Percentiles rank a stretch among this genome's conserved stretches.
phyloP scores from a whole-genome alignment of 2,888 invertebrate species.

The Aricia artaxerxes region DNA sequence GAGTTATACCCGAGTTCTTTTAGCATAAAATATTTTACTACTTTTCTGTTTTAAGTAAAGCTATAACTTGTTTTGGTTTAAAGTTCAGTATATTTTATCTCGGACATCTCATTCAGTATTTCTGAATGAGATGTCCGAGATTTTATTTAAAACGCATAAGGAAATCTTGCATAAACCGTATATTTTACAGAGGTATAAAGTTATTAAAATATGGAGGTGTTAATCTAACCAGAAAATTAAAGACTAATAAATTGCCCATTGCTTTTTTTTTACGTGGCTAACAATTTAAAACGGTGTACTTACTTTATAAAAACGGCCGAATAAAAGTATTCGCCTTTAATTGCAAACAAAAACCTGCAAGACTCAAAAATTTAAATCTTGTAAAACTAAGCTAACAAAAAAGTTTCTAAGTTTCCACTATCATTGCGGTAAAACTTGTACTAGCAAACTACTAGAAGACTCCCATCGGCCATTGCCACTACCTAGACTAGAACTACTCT shows the following conservation, averaged over 20 bases:
- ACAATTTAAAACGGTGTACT: too few relatives aligned
- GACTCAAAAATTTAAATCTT: background rate
- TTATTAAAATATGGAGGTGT: too few relatives aligned
- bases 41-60: background rate
- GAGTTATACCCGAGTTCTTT: background rate
- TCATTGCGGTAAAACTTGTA: background rate
- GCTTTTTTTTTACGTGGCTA: too few relatives aligned
- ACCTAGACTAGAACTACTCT: background rate
- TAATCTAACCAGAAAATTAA: too few relatives aligned
- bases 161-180: too few relatives aligned
- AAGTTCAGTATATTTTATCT: too few relatives aligned
- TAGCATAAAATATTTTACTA: background rate
- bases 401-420: background rate
- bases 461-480: background rate
- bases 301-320: too few relatives aligned
- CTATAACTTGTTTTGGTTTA: background rate
- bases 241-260: too few relatives aligned
- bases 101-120: too few relatives aligned
- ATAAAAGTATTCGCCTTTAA: background rate
- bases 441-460: background rate
- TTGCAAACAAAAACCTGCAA: background rate
- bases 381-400: background rate
- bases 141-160: too few relatives aligned
- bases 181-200: too few relatives aligned
- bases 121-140: too few relatives aligned